Evolutionary conservation across 2,797 vertebrate genomes (phyloP).

Genomic region (Odontamblyopus rebecca): DNA sequence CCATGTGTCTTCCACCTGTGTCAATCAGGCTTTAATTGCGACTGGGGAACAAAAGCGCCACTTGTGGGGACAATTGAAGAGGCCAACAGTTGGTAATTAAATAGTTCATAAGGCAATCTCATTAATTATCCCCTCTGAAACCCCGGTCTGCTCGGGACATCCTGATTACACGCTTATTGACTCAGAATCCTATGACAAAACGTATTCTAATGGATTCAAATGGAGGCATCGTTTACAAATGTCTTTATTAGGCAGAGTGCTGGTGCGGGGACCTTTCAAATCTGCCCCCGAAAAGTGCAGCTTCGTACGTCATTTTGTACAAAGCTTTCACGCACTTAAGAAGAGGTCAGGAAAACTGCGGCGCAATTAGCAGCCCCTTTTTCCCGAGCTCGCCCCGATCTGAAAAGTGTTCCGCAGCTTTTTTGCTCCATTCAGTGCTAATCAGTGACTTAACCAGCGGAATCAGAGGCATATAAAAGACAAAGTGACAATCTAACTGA

Average conservation of each 20-base stretch:
- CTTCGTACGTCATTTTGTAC: conserved; percentile 76
- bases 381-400: conserved; percentile 66
- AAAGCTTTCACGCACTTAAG: conserved; percentile 78
- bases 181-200: conserved; percentile 73
- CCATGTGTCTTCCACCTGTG: conserved; percentile 51
- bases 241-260: conserved; percentile 81
- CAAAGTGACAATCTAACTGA: conserved; percentile 52
- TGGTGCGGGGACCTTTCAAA: conserved; percentile 75
- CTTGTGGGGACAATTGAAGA: conserved; percentile 72
- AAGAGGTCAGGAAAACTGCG: conserved; percentile 74
- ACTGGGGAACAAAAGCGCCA: conserved; percentile 74
- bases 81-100: conserved; percentile 82
- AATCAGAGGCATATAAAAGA: conserved; percentile 58
- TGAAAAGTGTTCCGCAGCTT: conserved; percentile 70
- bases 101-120: conserved; percentile 80
- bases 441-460: conserved; percentile 59
- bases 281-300: conserved; percentile 77
- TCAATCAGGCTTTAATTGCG: conserved; percentile 68
- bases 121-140: conserved; percentile 78
- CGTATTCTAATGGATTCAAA: conserved; percentile 80
- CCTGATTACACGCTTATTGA: conserved; percentile 81
- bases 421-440: conserved; percentile 63
- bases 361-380: conserved; percentile 73
- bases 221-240: conserved; percentile 83
- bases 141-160: conserved; percentile 66